Evolutionary conservation across 2,113 vertebrate species (phyloP), one percentile per base, ranked within the genome.

Genomic region (Prochilodus magdalenae): DNA sequence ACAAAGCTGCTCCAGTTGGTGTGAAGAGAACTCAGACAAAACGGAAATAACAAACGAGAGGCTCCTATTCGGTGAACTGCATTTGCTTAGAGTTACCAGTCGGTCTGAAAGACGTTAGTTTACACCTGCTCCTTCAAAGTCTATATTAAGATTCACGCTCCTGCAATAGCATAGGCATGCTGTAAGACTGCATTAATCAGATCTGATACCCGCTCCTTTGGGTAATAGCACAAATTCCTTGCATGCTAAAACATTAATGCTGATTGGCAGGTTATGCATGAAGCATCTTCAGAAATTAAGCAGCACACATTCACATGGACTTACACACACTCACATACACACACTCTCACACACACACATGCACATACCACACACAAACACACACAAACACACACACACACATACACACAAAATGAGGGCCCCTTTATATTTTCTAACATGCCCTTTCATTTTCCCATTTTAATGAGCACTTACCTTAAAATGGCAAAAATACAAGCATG

Each of bases 181-280:
- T 73, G 86, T 75, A 65, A 90, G 89, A 83, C 86, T 83, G 53
- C 62, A 75, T 53, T 86, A 89, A 83, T 90, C 69, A 76, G 26
- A 79, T 88, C 88, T 82, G 84, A 74, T 74, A 26, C 44, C 86
- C 87, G 10, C 74, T 86, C 92, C 84, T 77, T 84, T 89, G 70
- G 77, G 77, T 89, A 89, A 82, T 86, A 89, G 91, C 91, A 92
- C 91, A 90, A 84, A 29, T 69, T 87, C 86, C 84, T 91, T 90
- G 88, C 91, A 85, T 82, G 72, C 86, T 89, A 86, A 90, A 92
- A 92, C 91, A 91, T 89, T 92, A 93, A 93, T 92, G 89, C 67
- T 90, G 77, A 87, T 90, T 81, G 87, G 49, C 80, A 91, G 85
- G 82, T 83, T 90, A 88, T 87, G 83, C 86, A 88, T 83, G 88